Conservation (phyloP, 92 coral and sea anemone species). For the Siderastrea radians region DNA sequence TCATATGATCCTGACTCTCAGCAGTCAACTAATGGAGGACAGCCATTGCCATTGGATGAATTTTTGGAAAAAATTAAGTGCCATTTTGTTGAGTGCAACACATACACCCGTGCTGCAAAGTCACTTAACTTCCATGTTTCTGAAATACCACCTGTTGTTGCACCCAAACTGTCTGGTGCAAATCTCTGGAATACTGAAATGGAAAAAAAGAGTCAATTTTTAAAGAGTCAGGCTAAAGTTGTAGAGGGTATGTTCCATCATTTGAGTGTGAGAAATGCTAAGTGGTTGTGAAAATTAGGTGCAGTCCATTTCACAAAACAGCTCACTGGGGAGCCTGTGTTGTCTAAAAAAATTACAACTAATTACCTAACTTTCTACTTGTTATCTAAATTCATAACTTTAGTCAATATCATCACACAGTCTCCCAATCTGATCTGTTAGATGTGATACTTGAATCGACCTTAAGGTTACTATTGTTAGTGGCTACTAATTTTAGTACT, state of each 20-base stretch:
- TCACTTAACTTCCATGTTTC: constrained; percentile 9
- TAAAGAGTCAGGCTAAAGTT: background rate
- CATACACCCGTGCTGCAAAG: constrained; percentile 10
- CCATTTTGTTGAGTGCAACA: constrained; percentile 28
- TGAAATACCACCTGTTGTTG: constrained; percentile 54
- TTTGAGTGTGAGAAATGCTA: no score
- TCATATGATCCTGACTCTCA: constrained; percentile 15
- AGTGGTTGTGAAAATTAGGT: no score
- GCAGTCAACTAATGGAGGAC: background rate
- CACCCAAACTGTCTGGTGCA: constrained; percentile 44
- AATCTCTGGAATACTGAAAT: constrained; percentile 50
- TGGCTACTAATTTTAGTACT: no score
- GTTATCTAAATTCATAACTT: no score
- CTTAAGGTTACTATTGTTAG: no score
- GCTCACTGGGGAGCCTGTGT: no score
- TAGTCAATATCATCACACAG: no score
- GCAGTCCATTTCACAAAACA: no score
- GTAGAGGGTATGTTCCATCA: background rate
- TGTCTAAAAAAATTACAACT: no score
- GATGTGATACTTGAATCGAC: no score
- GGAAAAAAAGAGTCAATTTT: constrained; percentile 56
- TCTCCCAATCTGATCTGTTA: no score
- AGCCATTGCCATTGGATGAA: constrained; percentile 11
- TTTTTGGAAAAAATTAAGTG: background rate
- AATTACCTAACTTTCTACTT: no score